Conservation (phyloP, 2,113 vertebrate species). For the Spilogale gracilis region DNA sequence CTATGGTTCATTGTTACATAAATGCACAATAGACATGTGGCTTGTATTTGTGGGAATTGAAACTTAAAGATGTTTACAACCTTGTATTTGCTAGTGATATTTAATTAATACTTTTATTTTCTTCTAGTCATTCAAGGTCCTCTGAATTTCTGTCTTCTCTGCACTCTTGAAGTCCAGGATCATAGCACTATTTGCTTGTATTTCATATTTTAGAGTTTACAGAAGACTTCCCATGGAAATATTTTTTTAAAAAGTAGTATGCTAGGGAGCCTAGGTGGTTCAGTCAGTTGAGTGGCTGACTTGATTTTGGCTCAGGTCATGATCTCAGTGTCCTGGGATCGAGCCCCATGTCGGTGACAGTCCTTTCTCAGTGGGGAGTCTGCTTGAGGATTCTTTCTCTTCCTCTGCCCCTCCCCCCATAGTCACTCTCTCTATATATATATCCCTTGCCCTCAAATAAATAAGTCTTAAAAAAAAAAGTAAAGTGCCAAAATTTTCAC, state of each 20-base stretch:
- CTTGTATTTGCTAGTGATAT: slow-evolving; percentile 17
- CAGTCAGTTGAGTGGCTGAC: not conserved
- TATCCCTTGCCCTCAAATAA: not conserved
- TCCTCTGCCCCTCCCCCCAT: not conserved
- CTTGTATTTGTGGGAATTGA: not conserved
- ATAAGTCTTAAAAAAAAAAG: too few relatives aligned
- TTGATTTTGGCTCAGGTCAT: not conserved
- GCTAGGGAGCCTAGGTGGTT: not conserved
- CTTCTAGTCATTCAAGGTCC: not conserved
- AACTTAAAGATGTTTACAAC: not conserved
- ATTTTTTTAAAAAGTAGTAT: not conserved
- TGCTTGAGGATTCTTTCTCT: not conserved
- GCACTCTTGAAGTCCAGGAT: not conserved
- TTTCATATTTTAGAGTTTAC: not conserved
- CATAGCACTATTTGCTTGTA: not conserved
- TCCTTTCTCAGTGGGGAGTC: not conserved
- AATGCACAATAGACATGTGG: not conserved
- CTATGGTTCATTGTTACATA: not conserved
- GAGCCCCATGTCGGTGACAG: not conserved
- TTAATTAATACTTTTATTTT: not conserved
- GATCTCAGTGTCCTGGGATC: not conserved
- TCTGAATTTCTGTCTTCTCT: not conserved
- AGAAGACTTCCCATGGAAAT: not conserved
- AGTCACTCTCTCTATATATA: not conserved
- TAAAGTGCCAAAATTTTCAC: not conserved